Conservation (phyloP, 2,888 invertebrate species). For the Coenonympha arcania region DNA sequence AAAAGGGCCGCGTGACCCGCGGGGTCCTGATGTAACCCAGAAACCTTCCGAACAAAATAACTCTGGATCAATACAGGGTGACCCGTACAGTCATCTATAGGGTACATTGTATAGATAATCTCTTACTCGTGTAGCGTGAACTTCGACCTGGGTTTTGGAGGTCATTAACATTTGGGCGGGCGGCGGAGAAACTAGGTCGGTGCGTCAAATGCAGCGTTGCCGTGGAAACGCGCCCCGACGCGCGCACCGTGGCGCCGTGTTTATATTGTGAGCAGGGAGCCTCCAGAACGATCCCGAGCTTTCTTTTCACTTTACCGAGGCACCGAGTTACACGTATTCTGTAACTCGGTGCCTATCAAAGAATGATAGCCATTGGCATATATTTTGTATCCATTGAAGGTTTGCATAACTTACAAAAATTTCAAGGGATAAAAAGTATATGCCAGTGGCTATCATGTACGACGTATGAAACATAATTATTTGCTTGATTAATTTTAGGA, state of each 20-base stretch:
- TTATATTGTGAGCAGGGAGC: constrained; percentile 21
- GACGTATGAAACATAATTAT: too few species aligned
- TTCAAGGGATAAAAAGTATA: too few species aligned
- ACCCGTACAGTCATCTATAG: constrained; percentile 55
- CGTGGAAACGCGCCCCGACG: constrained; percentile 52
- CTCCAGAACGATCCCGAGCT: too few species aligned
- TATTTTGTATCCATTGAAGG: too few species aligned
- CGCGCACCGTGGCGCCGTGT: constrained; percentile 34
- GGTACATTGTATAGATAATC: constrained; percentile 50
- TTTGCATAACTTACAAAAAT: too few species aligned
- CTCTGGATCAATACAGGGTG: constrained; percentile 66
- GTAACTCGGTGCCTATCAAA: too few species aligned
- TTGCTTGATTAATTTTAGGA: too few species aligned
- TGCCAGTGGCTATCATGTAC: too few species aligned
- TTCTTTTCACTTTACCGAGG: constrained; percentile 12
- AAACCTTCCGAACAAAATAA: constrained; percentile 51
- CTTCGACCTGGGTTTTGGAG: constrained; percentile 74
- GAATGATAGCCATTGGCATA: too few species aligned
- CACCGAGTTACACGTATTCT: too few species aligned
- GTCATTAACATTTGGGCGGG: constrained; percentile 72
- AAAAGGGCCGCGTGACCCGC: constrained; percentile 35
- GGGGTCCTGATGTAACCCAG: constrained; percentile 52
- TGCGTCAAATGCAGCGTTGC: constrained; percentile 61
- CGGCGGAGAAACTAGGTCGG: constrained; percentile 59
- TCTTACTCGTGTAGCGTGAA: constrained; percentile 70